These are phyloP conservation scores for Aegithalos caudatus DNA, from an alignment of 2,113 vertebrate genomes.

Conservation along the genomic window DNA sequence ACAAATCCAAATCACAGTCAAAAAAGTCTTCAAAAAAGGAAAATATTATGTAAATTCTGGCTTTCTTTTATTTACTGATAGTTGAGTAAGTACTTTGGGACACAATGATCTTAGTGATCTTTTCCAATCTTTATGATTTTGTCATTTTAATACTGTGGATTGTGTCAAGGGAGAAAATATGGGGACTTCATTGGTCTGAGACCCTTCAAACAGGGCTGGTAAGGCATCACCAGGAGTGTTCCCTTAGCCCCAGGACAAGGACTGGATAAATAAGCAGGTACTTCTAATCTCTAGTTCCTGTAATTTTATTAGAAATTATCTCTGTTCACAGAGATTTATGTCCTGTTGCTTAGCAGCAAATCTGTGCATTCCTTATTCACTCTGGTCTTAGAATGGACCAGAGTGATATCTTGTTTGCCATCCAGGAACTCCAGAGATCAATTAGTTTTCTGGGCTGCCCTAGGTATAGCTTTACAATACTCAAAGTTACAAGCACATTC, in stretches of 20 bases:
- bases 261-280: background rate
- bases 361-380: background rate
- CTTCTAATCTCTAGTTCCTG: background rate
- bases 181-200: background rate
- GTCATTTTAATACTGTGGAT: background rate
- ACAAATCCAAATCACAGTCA: background rate
- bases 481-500: background rate
- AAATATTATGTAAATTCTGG: background rate
- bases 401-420: background rate
- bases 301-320: background rate
- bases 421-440: slow-evolving; percentile 14
- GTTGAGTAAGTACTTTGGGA: background rate
- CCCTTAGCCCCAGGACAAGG: background rate
- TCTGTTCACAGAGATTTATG: background rate
- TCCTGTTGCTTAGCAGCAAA: slow-evolving; percentile 11
- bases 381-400: background rate
- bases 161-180: background rate
- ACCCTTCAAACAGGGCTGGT: background rate
- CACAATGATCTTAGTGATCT: background rate
- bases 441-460: background rate
- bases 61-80: background rate
- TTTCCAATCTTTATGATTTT: background rate
- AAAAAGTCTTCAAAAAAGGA: accelerated
- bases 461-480: background rate
- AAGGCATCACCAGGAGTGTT: background rate